Evolutionary conservation across 2,113 vertebrate species (phyloP).

Genomic region (Copsychus sechellarum): DNA sequence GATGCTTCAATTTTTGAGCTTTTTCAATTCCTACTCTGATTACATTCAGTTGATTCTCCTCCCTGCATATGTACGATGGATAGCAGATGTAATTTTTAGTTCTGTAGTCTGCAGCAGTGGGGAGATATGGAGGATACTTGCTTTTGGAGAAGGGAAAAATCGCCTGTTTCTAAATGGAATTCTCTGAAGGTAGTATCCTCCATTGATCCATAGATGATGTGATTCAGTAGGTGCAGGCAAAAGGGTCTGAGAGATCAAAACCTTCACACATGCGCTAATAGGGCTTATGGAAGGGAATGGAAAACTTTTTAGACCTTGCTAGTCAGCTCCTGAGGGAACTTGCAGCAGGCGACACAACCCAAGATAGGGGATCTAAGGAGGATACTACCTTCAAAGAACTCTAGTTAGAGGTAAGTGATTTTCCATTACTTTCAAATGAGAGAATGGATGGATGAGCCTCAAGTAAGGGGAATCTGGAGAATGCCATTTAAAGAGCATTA

Average conservation of each 20-base stretch:
- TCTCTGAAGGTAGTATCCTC: constrained; percentile 74
- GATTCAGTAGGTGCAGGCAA: constrained; percentile 35
- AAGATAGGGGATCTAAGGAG: constrained; percentile 82
- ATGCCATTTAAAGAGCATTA: constrained; percentile 47
- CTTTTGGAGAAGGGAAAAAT: constrained; percentile 74
- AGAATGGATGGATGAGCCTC: constrained; percentile 24
- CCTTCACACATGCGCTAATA: constrained; percentile 76
- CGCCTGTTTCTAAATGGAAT: constrained; percentile 73
- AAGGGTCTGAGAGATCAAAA: constrained; percentile 36
- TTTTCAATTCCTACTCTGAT: constrained; percentile 28
- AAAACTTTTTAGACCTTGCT: constrained; percentile 76
- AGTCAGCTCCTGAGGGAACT: constrained; percentile 73
- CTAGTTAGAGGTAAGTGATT: constrained; percentile 81
- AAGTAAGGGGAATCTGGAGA: constrained; percentile 12
- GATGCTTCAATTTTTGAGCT: constrained; percentile 37
- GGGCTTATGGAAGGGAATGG: constrained; percentile 75
- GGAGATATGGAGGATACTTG: constrained; percentile 73
- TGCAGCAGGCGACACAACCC: constrained; percentile 78
- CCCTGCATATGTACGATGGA: constrained; percentile 25
- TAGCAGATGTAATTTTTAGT: constrained; percentile 45
- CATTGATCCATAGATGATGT: constrained; percentile 45
- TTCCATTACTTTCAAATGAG: constrained; percentile 56
- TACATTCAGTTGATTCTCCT: constrained; percentile 42
- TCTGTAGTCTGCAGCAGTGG: constrained; percentile 44
- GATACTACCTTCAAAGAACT: constrained; percentile 81